Evolutionary conservation across 2,113 vertebrate species (phyloP), one percentile per base, ranked within the genome.

Genomic region (Colius striatus): DNA sequence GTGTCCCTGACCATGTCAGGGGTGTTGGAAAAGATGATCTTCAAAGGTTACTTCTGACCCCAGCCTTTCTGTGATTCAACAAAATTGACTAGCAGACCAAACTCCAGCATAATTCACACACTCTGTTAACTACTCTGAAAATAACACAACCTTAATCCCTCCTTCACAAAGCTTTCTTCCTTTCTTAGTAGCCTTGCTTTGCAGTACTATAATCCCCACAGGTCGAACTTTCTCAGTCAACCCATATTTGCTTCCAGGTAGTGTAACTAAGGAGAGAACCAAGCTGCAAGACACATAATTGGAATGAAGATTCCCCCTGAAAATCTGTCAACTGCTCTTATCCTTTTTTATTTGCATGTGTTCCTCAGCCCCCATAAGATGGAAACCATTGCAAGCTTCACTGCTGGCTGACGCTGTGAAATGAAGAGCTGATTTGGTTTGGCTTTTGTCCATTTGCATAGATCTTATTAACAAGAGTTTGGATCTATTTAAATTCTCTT

Each of bases 161-260:
- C 18, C 30, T 74, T 71, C 53, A 84, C 11, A 58, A 75, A 66
- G 50, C 16, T 43, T 84, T 55, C 58, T 78, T 32, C 34, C 11
- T 17, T 45, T 4, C 43, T 21, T 54, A 51, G 22, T 27, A 15
- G 26, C 48, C 43, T 13, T 13, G 6, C 21, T 89, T 73, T 58
- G 15, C 68, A 61, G 48, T 30, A 51, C 45, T 36, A 19, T 25
- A 91, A 9, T 2, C 19, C 11, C 19, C 41, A 38, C 6, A 75
- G 27, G 9, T 41, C 50, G 68, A 27, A 9, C 32, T 79, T 87
- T 72, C 58, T 75, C 30, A 65, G 45, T 50, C 34, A 82, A 32
- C 27, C 11, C 2, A 6, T 45, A 26, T 8, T 10, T 11, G 13
- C 1, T 0, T 47, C 4, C 5, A 61, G 25, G 10, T 54, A 20